Conservation (phyloP, 2,797 vertebrate genomes). For the Gephyroberyx darwinii region DNA sequence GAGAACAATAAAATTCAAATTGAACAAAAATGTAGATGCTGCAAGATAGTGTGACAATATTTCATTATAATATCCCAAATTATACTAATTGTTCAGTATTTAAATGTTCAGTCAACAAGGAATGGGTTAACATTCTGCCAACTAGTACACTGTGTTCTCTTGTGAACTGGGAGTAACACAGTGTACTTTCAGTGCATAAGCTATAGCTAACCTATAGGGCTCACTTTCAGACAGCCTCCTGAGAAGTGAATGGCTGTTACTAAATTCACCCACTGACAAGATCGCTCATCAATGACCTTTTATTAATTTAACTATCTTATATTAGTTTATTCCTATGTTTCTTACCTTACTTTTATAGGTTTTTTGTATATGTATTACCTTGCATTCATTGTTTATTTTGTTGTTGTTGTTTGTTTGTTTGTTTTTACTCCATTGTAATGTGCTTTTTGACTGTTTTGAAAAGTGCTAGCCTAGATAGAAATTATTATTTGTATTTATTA, state of each 20-base stretch:
- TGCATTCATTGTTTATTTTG: too few species aligned
- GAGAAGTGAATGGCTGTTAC: background rate
- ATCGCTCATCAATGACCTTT: background rate
- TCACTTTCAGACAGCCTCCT: background rate
- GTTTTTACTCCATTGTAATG: too few species aligned
- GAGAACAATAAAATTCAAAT: constrained; percentile 2
- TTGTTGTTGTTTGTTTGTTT: too few species aligned
- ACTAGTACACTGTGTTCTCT: constrained; percentile 74
- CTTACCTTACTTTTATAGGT: too few species aligned
- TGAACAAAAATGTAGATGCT: background rate
- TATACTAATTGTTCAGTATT: background rate
- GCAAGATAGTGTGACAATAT: background rate
- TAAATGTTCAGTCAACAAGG: background rate
- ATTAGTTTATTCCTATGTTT: too few species aligned
- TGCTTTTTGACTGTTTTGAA: too few species aligned
- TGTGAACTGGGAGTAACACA: constrained; percentile 25
- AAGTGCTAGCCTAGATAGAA: too few species aligned
- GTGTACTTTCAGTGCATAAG: constrained; percentile 42
- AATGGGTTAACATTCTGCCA: constrained; percentile 25
- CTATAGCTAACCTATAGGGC: constrained; percentile 39
- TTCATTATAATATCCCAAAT: background rate
- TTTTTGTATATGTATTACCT: too few species aligned
- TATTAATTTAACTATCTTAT: too few species aligned
- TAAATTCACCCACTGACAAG: constrained; percentile 5
- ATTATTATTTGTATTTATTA: too few species aligned